Percentiles rank a stretch among this genome's conserved stretches.
Evolutionary conservation across 2,113 vertebrate genomes (phyloP).

Genomic region (Chrysemys picta): DNA sequence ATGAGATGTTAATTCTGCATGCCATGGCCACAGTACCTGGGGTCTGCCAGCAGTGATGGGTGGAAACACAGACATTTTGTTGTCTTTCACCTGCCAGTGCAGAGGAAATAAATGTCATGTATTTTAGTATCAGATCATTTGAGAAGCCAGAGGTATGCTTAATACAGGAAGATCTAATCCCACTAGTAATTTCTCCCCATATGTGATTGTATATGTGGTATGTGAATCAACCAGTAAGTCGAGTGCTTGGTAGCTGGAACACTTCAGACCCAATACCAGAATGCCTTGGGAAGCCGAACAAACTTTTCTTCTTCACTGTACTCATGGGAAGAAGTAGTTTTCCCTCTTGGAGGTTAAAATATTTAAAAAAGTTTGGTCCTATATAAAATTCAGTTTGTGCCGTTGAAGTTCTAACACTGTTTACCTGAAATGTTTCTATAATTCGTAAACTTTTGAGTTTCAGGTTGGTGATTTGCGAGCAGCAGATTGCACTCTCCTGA

Average conservation of each 20-base stretch:
- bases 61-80: not conserved
- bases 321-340: slow-evolving; percentile 16
- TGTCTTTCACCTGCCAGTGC: not conserved
- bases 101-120: not conserved
- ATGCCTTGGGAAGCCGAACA: slow-evolving; percentile 34
- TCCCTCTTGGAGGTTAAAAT: not conserved
- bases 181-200: not conserved
- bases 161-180: not conserved
- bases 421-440: slow-evolving; percentile 68
- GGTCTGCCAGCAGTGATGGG: not conserved
- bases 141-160: not conserved
- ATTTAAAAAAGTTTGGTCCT: slow-evolving; percentile 15
- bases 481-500: slow-evolving; percentile 76
- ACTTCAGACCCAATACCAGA: slow-evolving; percentile 12
- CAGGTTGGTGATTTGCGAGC: slow-evolving; percentile 66
- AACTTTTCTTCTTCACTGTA: not conserved
- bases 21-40: not conserved
- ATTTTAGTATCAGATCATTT: not conserved
- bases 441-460: slow-evolving; percentile 62
- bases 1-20: not conserved
- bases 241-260: not conserved
- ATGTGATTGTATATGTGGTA: not conserved
- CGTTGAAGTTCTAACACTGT: slow-evolving; percentile 18
- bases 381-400: slow-evolving; percentile 39
- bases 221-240: not conserved